Evolutionary conservation across 2,113 vertebrate species (phyloP).

Genomic region (Istiophorus platypterus): DNA sequence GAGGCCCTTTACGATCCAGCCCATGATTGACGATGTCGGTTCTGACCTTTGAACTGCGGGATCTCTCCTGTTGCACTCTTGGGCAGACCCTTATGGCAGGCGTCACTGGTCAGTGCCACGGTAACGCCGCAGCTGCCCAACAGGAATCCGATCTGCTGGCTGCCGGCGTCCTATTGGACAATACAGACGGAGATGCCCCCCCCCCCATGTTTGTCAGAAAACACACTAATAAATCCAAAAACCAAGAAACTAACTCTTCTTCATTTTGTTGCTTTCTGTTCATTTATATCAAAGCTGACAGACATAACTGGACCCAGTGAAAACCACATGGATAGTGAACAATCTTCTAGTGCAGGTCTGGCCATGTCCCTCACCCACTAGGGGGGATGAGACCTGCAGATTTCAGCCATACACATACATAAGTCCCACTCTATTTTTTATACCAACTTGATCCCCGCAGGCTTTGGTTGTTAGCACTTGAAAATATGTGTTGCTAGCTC

Average conservation of each 20-base stretch:
- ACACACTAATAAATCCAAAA: too few relatives aligned
- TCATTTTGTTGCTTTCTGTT: too few relatives aligned
- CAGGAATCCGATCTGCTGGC: constrained; percentile 98
- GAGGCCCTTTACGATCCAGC: not conserved
- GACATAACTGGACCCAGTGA: not conserved
- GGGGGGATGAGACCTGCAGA: too few relatives aligned
- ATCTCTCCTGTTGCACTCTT: constrained; percentile 98
- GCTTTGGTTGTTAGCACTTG: too few relatives aligned
- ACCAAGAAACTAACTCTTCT: too few relatives aligned
- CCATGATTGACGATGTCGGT: constrained; percentile 33
- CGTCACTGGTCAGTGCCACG: constrained; percentile 97
- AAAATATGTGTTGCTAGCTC: too few relatives aligned
- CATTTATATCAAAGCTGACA: too few relatives aligned
- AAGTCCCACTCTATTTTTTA: too few relatives aligned
- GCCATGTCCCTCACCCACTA: not conserved
- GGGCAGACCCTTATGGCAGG: constrained; percentile 97
- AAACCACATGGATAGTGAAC: not conserved
- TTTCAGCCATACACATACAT: not conserved
- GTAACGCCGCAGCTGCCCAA: constrained; percentile 98
- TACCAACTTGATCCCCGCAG: too few relatives aligned
- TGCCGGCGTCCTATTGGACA: constrained; percentile 92
- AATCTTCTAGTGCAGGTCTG: not conserved
- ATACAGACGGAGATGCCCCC: not conserved
- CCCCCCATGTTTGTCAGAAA: too few relatives aligned
- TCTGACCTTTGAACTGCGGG: constrained; percentile 95